These are phyloP conservation scores for Drosophila rellima DNA, from an alignment of 2,888 invertebrate genomes.

Conservation along the genomic window DNA sequence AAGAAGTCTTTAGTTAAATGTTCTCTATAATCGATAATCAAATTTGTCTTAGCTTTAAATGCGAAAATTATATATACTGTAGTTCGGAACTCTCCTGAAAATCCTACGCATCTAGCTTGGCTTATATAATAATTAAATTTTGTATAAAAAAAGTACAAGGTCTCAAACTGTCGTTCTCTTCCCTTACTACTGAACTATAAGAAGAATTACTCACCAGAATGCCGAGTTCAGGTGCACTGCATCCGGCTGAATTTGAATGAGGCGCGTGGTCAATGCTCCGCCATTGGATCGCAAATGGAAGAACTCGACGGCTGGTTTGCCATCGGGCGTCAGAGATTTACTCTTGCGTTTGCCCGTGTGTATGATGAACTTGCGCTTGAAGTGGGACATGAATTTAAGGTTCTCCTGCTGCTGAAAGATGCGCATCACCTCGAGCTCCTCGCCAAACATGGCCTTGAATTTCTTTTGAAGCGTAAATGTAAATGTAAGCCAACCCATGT, in stretches of 20 bases:
- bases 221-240: constrained; percentile 95
- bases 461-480: constrained; percentile 98
- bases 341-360: constrained; percentile 93
- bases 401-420: constrained; percentile 99
- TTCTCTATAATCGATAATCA: too few relatives aligned
- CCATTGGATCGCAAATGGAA: constrained; percentile 98
- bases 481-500: constrained; percentile 99
- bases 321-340: constrained; percentile 83
- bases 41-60: too few relatives aligned
- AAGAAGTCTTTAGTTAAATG: too few relatives aligned
- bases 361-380: constrained; percentile 97
- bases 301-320: constrained; percentile 91
- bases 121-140: too few relatives aligned
- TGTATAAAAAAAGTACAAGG: too few relatives aligned
- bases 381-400: constrained; percentile 98
- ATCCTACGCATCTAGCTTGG: too few relatives aligned
- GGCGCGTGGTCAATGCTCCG: constrained; percentile 95
- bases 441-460: constrained; percentile 94
- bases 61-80: too few relatives aligned
- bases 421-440: constrained; percentile 96
- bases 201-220: constrained; percentile 91
- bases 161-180: too few relatives aligned
- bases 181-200: too few relatives aligned
- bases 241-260: constrained; percentile 95
- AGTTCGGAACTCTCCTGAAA: too few relatives aligned